A percentile compares a stretch with the other conserved stretches of the same genome.
Evolutionary conservation across 1,140 invertebrate genomes (phyloP).

Genomic region (Druon quercuslanigerum): DNA sequence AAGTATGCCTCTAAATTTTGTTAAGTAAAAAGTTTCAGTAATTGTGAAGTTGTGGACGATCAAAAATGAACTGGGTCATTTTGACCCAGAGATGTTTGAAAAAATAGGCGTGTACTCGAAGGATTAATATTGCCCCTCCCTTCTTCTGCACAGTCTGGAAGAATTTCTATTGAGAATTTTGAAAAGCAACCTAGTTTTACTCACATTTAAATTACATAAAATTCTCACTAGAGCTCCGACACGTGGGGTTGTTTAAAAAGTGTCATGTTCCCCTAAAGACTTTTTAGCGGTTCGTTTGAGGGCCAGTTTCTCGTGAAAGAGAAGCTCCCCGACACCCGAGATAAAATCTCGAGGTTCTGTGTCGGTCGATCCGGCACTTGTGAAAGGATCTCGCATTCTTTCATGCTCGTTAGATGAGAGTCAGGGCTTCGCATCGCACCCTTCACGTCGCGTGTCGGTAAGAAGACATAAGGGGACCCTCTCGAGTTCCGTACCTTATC

Average conservation of each 20-base stretch:
- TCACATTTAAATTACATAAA: too few species aligned
- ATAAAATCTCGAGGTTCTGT: slow-evolving; percentile 1
- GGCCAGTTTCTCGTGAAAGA: slow-evolving; percentile 22
- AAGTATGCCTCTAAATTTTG: too few species aligned
- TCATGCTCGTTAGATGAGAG: slow-evolving; percentile 24
- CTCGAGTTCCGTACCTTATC: slow-evolving; percentile 28
- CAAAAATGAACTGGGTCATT: too few species aligned
- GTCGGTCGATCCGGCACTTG: slow-evolving; percentile 10
- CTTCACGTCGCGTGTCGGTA: slow-evolving; percentile 24
- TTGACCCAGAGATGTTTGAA: too few species aligned
- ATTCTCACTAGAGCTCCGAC: background rate
- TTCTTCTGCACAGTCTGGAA: too few species aligned
- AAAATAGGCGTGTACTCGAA: too few species aligned
- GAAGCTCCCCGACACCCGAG: background rate
- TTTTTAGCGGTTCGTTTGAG: slow-evolving; percentile 25
- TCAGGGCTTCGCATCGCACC: slow-evolving; percentile 9
- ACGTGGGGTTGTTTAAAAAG: background rate
- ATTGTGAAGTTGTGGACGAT: too few species aligned
- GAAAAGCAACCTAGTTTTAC: too few species aligned
- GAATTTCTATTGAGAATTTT: too few species aligned
- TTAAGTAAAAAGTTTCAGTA: too few species aligned
- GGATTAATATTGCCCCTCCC: too few species aligned
- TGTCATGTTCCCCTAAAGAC: slow-evolving; percentile 22
- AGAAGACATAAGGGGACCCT: slow-evolving; percentile 13
- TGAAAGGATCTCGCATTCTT: slow-evolving; percentile 28